Conservation (phyloP, 2,888 invertebrate genomes). For the Conistra vaccinii region DNA sequence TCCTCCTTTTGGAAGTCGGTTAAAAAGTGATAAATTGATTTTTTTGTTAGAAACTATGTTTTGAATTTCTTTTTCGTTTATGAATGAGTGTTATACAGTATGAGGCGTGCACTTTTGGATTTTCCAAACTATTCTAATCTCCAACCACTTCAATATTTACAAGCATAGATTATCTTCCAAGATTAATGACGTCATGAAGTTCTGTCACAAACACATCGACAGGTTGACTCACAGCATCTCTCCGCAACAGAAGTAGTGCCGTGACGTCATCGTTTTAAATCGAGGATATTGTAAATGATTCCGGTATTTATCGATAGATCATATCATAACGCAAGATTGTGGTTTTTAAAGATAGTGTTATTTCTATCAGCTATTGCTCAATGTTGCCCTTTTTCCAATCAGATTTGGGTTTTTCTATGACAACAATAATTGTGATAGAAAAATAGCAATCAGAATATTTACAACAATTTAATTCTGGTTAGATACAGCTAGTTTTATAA, state of each 20-base stretch:
- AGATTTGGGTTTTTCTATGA: neutral
- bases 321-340: neutral
- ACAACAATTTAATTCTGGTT: neutral
- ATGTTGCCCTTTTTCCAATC: neutral
- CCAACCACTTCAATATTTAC: conserved; percentile 16
- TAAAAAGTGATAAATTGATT: no score
- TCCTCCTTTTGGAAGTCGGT: no score
- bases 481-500: neutral
- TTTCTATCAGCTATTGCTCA: conserved; percentile 21
- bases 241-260: neutral
- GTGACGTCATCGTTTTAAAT: conserved; percentile 17
- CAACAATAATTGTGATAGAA: neutral
- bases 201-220: conserved; percentile 10
- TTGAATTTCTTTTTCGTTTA: no score
- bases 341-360: neutral
- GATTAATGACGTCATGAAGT: conserved; percentile 30
- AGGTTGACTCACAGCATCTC: conserved; percentile 21
- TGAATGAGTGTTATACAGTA: no score
- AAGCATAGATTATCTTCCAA: conserved; percentile 26
- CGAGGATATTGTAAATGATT: neutral
- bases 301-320: conserved; percentile 4
- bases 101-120: no score
- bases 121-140: no score
- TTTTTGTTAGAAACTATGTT: no score
- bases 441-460: neutral